Conservation (phyloP, 2,797 vertebrate genomes). For the Podarcis siculus region DNA sequence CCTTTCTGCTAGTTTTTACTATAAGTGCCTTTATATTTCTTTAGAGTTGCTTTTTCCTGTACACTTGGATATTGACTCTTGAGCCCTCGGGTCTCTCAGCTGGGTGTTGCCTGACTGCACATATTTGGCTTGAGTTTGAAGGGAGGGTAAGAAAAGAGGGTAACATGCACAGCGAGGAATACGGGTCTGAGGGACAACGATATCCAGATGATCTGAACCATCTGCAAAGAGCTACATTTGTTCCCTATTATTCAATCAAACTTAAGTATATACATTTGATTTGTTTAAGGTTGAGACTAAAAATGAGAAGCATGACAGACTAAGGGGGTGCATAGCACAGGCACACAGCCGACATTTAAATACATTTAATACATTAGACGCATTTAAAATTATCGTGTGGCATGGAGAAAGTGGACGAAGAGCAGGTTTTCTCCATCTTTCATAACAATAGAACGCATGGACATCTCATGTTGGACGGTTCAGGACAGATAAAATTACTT, state of each 20-base stretch:
- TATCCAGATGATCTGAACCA: not conserved
- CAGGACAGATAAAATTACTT: too few species aligned
- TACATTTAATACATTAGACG: too few species aligned
- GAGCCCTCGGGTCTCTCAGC: not conserved
- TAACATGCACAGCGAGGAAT: not conserved
- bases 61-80: slow-evolving; percentile 20
- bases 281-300: not conserved
- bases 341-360: too few species aligned
- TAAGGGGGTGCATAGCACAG: too few species aligned
- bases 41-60: slow-evolving; percentile 12
- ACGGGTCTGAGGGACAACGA: not conserved
- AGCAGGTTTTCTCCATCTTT: too few species aligned
- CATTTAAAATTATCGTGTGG: too few species aligned
- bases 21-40: not conserved
- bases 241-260: not conserved
- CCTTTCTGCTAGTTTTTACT: slow-evolving; percentile 21
- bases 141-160: not conserved
- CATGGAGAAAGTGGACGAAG: too few species aligned
- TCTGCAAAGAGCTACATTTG: slow-evolving; percentile 8
- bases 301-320: not conserved
- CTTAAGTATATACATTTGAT: not conserved
- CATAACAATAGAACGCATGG: too few species aligned
- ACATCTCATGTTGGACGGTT: too few species aligned
- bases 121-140: slow-evolving; percentile 19
- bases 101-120: slow-evolving; percentile 24